These are phyloP conservation scores for Tromatobia lineatoria DNA, from an alignment of 2,888 invertebrate genomes.

Conservation along the genomic window DNA sequence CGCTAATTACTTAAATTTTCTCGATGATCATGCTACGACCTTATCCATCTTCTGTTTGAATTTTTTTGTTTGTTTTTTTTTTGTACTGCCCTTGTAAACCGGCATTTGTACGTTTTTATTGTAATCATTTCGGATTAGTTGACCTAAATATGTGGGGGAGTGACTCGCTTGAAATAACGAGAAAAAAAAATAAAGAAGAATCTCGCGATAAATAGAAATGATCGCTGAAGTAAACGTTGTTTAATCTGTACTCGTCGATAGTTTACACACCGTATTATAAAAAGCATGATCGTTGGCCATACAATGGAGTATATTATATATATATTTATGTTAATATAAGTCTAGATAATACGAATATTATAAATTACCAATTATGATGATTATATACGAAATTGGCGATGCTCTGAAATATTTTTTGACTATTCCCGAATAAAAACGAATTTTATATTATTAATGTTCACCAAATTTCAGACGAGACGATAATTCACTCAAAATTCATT, in stretches of 20 bases:
- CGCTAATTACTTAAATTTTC: constrained; percentile 75
- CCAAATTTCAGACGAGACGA: background rate
- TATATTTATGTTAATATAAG: constrained; percentile 82
- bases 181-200: constrained; percentile 28
- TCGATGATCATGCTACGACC: constrained; percentile 74
- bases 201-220: constrained; percentile 27
- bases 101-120: constrained; percentile 33
- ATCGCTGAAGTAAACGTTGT: constrained; percentile 63
- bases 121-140: constrained; percentile 33
- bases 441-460: constrained; percentile 26
- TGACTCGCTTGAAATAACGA: constrained; percentile 63
- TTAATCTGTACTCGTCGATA: constrained; percentile 59
- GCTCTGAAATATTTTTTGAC: constrained; percentile 79
- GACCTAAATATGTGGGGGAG: constrained; percentile 58
- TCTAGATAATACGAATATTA: constrained; percentile 74
- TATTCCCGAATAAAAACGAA: constrained; percentile 45
- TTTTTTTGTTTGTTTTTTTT: constrained; percentile 21
- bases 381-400: constrained; percentile 74
- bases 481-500: background rate
- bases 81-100: constrained; percentile 27
- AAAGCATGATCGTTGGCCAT: constrained; percentile 85
- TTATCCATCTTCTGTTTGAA: constrained; percentile 11
- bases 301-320: constrained; percentile 83
- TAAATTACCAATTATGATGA: constrained; percentile 61
- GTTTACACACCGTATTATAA: constrained; percentile 76